Evolutionary conservation across 2,113 vertebrate species (phyloP).

Genomic region (Aspiorhynchus laticeps): DNA sequence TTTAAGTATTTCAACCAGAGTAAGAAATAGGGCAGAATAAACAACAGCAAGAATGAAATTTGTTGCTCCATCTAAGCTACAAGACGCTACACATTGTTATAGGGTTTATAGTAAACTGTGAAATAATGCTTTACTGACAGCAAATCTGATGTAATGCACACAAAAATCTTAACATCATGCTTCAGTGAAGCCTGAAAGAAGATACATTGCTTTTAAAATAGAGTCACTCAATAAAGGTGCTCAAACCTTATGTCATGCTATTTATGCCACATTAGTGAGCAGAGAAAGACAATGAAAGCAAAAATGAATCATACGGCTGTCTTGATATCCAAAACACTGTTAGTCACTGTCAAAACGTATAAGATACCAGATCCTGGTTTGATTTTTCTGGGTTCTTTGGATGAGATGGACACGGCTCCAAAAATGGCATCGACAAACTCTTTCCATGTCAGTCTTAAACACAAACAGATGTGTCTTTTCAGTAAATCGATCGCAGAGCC

Average conservation of each 20-base stretch:
- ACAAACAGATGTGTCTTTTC: constrained; percentile 58
- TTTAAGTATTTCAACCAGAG: not conserved
- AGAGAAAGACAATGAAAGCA: constrained; percentile 13
- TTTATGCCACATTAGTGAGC: not conserved
- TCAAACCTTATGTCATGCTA: not conserved
- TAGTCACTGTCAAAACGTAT: not conserved
- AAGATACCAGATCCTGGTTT: constrained; percentile 31
- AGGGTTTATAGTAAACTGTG: not conserved
- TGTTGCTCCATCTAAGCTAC: not conserved
- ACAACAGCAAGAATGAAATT: not conserved
- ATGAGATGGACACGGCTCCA: constrained; percentile 55
- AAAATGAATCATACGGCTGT: not conserved
- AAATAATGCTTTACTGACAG: not conserved
- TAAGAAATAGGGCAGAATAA: not conserved
- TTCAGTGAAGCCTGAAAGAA: not conserved
- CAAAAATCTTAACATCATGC: not conserved
- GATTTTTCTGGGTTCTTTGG: constrained; percentile 40
- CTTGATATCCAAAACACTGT: not conserved
- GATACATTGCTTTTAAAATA: not conserved
- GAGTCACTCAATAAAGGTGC: not conserved
- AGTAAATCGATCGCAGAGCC: constrained; percentile 58
- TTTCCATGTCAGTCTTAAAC: constrained; percentile 67
- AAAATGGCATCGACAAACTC: constrained; percentile 64
- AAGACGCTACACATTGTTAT: not conserved
- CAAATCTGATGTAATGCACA: not conserved